phyloP scores from a whole-genome alignment of 2,888 invertebrate genomes.

The Caenorhabditis japonica region DNA sequence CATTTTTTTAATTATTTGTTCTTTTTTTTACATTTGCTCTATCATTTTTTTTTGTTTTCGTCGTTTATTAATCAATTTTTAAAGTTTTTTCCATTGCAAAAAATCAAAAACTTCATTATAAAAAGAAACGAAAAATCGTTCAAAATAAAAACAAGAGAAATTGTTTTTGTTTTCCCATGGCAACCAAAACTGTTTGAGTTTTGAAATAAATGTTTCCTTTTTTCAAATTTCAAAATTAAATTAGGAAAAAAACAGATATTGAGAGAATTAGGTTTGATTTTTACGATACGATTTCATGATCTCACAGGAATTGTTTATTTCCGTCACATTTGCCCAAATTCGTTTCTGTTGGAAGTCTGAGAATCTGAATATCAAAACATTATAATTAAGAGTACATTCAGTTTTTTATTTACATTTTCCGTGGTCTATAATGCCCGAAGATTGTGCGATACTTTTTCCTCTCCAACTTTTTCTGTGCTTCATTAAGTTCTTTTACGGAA shows the following conservation, averaged over 20 bases:
- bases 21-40: not conserved
- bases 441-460: constrained; percentile 36
- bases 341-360: constrained; percentile 27
- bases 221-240: not conserved
- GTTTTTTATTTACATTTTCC: constrained; percentile 48
- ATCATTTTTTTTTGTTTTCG: no score
- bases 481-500: constrained; percentile 23
- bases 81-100: no score
- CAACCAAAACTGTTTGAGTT: no score
- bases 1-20: constrained; percentile 2
- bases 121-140: no score
- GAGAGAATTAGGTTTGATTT: constrained; percentile 2
- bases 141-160: no score
- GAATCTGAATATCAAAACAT: constrained; percentile 29
- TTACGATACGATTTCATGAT: constrained; percentile 18
- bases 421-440: constrained; percentile 65
- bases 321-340: constrained; percentile 29
- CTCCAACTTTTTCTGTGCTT: not conserved
- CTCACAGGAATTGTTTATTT: constrained; percentile 26
- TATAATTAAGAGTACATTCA: no score
- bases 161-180: no score
- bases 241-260: not conserved
- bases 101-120: no score
- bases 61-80: no score
- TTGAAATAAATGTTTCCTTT: not conserved